phyloP scores from a whole-genome alignment of 2,113 vertebrate species.

The Panthera tigris region DNA sequence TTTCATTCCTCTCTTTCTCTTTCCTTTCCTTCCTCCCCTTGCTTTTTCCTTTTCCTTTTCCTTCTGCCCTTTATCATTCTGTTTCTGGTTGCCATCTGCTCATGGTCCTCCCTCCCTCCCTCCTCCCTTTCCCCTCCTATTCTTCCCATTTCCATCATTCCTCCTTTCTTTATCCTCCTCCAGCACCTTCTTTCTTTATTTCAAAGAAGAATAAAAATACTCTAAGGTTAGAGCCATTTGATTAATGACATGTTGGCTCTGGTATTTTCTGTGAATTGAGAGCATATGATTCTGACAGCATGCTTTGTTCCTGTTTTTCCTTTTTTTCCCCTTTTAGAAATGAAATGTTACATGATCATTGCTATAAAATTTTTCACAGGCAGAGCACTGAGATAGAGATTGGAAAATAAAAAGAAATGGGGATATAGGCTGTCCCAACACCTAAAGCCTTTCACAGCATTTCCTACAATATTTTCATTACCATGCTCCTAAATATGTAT shows the following conservation, averaged over 20 bases:
- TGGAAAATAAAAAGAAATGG: not conserved
- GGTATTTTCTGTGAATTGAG: not conserved
- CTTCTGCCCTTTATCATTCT: not conserved
- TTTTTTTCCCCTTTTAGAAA: not conserved
- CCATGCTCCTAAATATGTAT: not conserved
- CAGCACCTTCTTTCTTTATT: not conserved
- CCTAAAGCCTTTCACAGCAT: not conserved
- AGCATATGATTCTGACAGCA: not conserved
- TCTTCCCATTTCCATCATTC: not conserved
- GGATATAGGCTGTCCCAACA: not conserved
- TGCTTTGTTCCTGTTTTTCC: not conserved
- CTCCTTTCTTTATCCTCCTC: not conserved
- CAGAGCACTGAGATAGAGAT: not conserved
- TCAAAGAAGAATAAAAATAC: not conserved
- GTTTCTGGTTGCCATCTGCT: not conserved
- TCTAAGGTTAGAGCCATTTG: not conserved
- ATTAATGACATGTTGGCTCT: not conserved
- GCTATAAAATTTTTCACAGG: not conserved
- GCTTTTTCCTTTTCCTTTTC: not conserved
- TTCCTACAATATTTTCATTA: not conserved
- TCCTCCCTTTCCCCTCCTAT: fast-evolving
- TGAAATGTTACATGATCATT: not conserved
- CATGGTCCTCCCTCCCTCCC: fast-evolving
- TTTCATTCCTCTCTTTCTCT: not conserved
- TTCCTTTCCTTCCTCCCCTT: too few species aligned